These are phyloP conservation scores for Nemopilema nomurai DNA, from an alignment of 30 jellyfish, hydroid and myxozoan species.

Conservation along the genomic window DNA sequence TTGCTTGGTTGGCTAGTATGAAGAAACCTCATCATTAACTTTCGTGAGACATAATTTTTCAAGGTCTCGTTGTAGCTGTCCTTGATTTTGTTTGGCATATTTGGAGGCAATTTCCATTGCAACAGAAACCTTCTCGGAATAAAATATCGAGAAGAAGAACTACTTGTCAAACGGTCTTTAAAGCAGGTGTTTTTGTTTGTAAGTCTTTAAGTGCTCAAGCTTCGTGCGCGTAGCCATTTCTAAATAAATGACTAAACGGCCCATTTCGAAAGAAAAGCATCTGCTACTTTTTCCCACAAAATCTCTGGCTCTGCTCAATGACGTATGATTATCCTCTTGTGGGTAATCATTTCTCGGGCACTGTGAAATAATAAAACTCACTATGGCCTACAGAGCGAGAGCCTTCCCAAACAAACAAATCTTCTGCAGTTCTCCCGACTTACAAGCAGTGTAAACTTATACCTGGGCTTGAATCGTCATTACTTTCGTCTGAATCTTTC, in stretches of 20 bases:
- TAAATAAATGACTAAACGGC: neutral
- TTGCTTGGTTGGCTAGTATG: too few species aligned
- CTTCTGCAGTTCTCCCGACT: neutral
- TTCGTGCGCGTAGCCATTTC: neutral
- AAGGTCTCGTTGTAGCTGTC: too few species aligned
- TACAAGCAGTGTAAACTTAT: neutral
- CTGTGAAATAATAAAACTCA: neutral
- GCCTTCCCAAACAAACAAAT: neutral
- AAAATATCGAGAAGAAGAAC: neutral
- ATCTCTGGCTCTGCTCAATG: neutral
- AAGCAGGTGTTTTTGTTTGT: neutral
- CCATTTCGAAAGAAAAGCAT: neutral
- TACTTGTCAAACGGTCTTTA: neutral
- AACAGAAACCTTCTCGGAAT: neutral
- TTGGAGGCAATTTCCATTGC: neutral
- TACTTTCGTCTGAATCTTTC: conserved; percentile 64
- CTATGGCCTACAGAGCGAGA: neutral
- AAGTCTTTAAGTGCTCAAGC: neutral
- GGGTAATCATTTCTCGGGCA: neutral
- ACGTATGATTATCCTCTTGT: neutral
- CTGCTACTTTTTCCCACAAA: neutral
- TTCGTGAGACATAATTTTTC: too few species aligned
- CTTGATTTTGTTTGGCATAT: too few species aligned
- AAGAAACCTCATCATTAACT: too few species aligned
- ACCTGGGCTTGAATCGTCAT: conserved; percentile 96